phyloP scores from a whole-genome alignment of 2,888 invertebrate genomes.

The Coelinius sp. region DNA sequence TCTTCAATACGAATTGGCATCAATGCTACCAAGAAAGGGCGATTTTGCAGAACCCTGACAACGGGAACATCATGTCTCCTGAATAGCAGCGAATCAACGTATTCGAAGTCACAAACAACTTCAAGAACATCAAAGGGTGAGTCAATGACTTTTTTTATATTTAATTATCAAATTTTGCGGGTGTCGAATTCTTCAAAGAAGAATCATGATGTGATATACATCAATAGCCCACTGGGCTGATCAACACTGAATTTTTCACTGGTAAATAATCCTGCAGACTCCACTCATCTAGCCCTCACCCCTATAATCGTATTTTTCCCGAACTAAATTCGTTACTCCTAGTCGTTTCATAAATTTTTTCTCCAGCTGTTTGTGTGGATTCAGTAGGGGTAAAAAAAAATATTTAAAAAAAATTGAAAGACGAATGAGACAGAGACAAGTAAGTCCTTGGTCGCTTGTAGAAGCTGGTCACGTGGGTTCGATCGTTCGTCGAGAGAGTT shows the following conservation, averaged over 20 bases:
- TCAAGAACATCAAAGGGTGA: not conserved
- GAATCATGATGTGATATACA: not conserved
- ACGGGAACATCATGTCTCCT: not conserved
- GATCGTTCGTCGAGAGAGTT: slow-evolving; percentile 47
- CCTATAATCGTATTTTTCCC: not conserved
- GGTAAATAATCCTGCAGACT: no score
- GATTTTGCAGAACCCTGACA: slow-evolving; percentile 23
- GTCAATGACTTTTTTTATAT: not conserved
- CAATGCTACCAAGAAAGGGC: slow-evolving; percentile 52
- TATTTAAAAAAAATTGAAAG: slow-evolving; percentile 10
- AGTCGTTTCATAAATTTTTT: slow-evolving; percentile 15
- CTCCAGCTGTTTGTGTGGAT: slow-evolving; percentile 13
- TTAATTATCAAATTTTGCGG: not conserved
- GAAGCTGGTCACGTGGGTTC: slow-evolving; percentile 49
- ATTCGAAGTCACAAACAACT: slow-evolving; percentile 5
- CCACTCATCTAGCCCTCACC: not conserved
- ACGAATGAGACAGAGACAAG: slow-evolving; percentile 28
- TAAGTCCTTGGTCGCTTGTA: slow-evolving; percentile 39
- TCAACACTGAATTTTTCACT: no score
- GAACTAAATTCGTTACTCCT: not conserved
- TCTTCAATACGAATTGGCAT: slow-evolving; percentile 59
- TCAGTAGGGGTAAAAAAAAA: slow-evolving; percentile 19
- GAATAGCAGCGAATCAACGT: slow-evolving; percentile 3
- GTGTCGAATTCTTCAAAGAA: not conserved
- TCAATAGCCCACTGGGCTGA: not conserved